Conservation (phyloP, 2,888 invertebrate genomes). For the Catocala nupta region DNA sequence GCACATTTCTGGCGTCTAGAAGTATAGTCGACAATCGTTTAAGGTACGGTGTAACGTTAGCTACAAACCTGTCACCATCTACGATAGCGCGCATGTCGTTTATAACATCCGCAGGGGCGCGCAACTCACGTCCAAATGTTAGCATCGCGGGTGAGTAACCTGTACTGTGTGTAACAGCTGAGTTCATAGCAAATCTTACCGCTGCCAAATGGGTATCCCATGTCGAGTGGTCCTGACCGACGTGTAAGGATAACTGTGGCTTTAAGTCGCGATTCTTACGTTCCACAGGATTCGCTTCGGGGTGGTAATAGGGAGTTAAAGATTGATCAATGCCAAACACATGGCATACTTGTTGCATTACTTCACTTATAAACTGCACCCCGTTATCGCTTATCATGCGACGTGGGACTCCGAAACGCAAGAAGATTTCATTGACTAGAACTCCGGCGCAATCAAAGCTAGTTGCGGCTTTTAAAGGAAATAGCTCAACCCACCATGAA, state of each 20-base stretch:
- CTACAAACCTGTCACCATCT: slow-evolving; percentile 4
- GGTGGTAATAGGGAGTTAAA: slow-evolving; percentile 13
- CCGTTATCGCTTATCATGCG: slow-evolving; percentile 18
- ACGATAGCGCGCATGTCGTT: slow-evolving; percentile 7
- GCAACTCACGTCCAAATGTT: slow-evolving; percentile 6
- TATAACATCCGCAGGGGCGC: not conserved
- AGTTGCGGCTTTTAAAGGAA: slow-evolving; percentile 9
- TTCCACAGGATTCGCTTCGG: slow-evolving; percentile 16
- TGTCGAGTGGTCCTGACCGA: slow-evolving; percentile 9
- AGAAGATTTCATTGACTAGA: not conserved
- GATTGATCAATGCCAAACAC: slow-evolving; percentile 9
- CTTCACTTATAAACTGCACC: slow-evolving; percentile 11
- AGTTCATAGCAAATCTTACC: slow-evolving; percentile 14
- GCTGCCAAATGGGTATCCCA: slow-evolving; percentile 10
- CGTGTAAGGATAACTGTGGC: slow-evolving; percentile 4
- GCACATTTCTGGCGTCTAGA: not conserved
- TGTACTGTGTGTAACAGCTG: slow-evolving; percentile 6
- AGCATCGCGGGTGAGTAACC: slow-evolving; percentile 3
- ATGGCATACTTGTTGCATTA: slow-evolving; percentile 18
- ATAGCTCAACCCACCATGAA: slow-evolving; percentile 15
- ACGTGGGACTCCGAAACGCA: slow-evolving; percentile 15
- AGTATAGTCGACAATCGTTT: not conserved
- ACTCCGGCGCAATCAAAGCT: slow-evolving; percentile 5
- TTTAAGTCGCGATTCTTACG: slow-evolving; percentile 16
- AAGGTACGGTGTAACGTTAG: slow-evolving; percentile 7